Conservation (phyloP, 2,888 invertebrate species). For the Elegia similella region DNA sequence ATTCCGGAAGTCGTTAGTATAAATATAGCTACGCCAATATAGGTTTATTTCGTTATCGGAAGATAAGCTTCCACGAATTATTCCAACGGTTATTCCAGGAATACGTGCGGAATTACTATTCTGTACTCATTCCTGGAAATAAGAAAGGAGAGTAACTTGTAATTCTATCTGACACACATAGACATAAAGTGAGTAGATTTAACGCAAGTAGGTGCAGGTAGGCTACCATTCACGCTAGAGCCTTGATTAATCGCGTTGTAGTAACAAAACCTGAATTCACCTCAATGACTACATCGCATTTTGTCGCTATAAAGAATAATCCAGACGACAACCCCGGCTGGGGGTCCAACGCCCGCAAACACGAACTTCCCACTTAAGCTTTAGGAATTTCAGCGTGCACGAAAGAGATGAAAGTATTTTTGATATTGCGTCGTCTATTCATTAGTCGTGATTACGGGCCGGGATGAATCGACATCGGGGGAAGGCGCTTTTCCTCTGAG, state of each 20-base stretch:
- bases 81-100: too few relatives aligned
- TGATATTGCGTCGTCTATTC: conserved; percentile 67
- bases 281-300: conserved; percentile 75
- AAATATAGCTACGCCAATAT: too few relatives aligned
- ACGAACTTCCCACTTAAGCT: conserved; percentile 54
- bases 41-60: too few relatives aligned
- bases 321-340: conserved; percentile 61
- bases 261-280: conserved; percentile 71
- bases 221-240: conserved; percentile 49
- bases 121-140: too few relatives aligned
- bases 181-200: not conserved
- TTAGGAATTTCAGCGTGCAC: conserved; percentile 36
- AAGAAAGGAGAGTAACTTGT: too few relatives aligned
- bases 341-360: conserved; percentile 50
- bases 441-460: conserved; percentile 74
- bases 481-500: conserved; percentile 67
- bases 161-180: not conserved
- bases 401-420: conserved; percentile 59
- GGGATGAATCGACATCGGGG: conserved; percentile 78
- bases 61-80: too few relatives aligned
- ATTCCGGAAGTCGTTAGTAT: too few relatives aligned
- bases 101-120: too few relatives aligned
- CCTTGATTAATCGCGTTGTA: conserved; percentile 70
- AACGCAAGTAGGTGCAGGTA: not conserved
- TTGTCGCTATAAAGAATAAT: conserved; percentile 77